Conservation (phyloP, 2,113 vertebrate species). For the Herpetotheres cachinnans region DNA sequence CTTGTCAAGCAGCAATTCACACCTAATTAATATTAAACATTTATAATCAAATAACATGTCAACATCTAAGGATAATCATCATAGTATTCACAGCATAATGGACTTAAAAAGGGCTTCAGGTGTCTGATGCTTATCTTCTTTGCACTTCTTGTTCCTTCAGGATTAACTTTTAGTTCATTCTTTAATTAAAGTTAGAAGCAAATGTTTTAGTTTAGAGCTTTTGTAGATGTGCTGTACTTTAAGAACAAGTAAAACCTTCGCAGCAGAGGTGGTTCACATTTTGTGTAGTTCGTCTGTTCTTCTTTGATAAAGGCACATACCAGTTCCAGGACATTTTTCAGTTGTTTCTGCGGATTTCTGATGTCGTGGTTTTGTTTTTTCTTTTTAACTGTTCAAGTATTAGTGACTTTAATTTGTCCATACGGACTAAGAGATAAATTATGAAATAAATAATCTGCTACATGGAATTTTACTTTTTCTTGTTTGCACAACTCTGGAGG, state of each 20-base stretch:
- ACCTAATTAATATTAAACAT: background rate
- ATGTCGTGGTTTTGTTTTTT: background rate
- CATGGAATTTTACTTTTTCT: background rate
- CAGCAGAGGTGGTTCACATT: background rate
- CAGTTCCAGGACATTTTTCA: background rate
- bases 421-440: background rate
- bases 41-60: background rate
- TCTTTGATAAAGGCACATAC: background rate
- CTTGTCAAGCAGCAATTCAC: background rate
- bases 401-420: background rate
- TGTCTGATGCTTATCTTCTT: background rate
- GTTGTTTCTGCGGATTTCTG: background rate
- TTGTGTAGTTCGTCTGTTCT: background rate
- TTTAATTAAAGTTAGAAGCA: background rate
- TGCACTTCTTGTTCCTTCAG: background rate
- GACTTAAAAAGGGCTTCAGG: background rate
- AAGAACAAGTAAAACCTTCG: background rate
- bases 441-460: background rate
- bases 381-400: background rate
- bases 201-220: background rate
- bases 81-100: background rate
- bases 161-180: background rate
- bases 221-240: background rate
- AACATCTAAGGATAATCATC: background rate
- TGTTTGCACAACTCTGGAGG: background rate